Conservation (phyloP, 1,140 invertebrate genomes). For the Acarapis woodi region DNA sequence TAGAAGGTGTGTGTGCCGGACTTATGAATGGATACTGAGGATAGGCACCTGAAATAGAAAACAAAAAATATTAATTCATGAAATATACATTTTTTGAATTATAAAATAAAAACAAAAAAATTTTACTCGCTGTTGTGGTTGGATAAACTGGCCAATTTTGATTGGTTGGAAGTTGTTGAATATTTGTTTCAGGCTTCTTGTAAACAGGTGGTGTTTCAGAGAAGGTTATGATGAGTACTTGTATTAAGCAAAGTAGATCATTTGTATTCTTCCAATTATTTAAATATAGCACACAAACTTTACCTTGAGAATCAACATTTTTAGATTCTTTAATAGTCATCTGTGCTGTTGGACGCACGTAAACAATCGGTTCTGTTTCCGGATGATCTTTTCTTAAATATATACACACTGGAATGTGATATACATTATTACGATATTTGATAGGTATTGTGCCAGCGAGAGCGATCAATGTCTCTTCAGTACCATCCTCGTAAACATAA, state of each 20-base stretch:
- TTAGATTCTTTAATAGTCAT: conserved; percentile 87
- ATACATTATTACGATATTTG: conserved; percentile 49
- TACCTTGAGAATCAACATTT: conserved; percentile 79
- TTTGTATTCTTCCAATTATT: conserved; percentile 58
- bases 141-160: too few species aligned
- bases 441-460: conserved; percentile 77
- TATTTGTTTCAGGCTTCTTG: conserved; percentile 16
- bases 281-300: conserved; percentile 84
- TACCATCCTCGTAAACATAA: conserved; percentile 69
- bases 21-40: neutral
- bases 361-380: conserved; percentile 85
- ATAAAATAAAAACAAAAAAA: too few species aligned
- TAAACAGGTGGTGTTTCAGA: conserved; percentile 83
- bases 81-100: too few species aligned
- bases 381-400: conserved; percentile 94
- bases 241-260: conserved; percentile 52
- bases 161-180: conserved; percentile 8
- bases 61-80: too few species aligned
- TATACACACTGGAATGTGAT: conserved; percentile 88
- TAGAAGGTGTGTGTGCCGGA: conserved; percentile 11
- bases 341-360: conserved; percentile 70
- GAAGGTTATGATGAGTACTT: conserved; percentile 73
- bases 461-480: conserved; percentile 43
- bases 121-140: too few species aligned
- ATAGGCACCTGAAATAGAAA: neutral